phyloP scores from a whole-genome alignment of 2,113 vertebrate species.

The Recurvirostra avosetta region DNA sequence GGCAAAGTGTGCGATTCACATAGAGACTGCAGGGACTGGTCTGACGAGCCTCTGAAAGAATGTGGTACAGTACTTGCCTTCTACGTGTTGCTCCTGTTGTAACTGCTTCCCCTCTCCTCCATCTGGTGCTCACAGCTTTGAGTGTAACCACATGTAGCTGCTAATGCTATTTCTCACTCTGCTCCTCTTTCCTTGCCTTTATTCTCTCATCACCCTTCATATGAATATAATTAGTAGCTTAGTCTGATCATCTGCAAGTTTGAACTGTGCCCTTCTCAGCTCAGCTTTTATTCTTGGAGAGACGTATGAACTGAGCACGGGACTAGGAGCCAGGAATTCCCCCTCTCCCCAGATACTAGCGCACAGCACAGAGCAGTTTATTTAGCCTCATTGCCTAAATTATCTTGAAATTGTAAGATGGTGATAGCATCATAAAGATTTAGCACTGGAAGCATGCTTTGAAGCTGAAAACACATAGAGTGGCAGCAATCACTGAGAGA shows the following conservation, averaged over 20 bases:
- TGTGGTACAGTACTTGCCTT: constrained; percentile 86
- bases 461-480: not conserved
- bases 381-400: not conserved
- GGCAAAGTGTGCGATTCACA: constrained; percentile 91
- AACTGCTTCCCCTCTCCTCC: constrained; percentile 61
- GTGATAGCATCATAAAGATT: not conserved
- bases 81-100: constrained; percentile 65
- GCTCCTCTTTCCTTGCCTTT: constrained; percentile 18
- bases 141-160: constrained; percentile 56
- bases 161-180: constrained; percentile 57
- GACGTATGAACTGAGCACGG: not conserved
- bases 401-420: not conserved
- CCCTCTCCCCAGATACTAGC: not conserved
- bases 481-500: not conserved
- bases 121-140: constrained; percentile 61
- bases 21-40: constrained; percentile 96
- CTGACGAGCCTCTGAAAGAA: constrained; percentile 93
- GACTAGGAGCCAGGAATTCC: constrained; percentile 22
- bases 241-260: constrained; percentile 24
- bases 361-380: not conserved
- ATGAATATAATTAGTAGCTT: constrained; percentile 45
- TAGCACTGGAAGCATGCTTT: not conserved
- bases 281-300: constrained; percentile 29
- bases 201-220: constrained; percentile 28
- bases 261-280: constrained; percentile 53